Evolutionary conservation across 2,888 invertebrate species (phyloP).

Genomic region (Julus scandinavius): DNA sequence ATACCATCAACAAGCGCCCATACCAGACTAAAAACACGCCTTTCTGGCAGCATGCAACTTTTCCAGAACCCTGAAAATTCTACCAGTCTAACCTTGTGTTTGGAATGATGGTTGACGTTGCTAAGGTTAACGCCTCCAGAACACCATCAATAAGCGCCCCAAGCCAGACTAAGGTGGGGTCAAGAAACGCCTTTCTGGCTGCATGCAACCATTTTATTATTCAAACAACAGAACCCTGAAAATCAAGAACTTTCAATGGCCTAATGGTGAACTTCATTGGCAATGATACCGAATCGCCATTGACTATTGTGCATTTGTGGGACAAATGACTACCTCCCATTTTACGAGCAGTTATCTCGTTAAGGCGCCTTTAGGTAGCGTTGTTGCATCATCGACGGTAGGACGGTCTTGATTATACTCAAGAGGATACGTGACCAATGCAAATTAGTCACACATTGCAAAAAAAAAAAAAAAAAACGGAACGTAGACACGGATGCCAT

Average conservation of each 20-base stretch:
- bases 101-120: not conserved
- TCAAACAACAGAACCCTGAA: not conserved
- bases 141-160: not conserved
- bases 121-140: not conserved
- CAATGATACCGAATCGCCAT: not conserved
- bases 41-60: no score
- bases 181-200: not conserved
- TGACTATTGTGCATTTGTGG: not conserved
- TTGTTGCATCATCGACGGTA: not conserved
- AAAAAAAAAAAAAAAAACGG: not conserved
- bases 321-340: not conserved
- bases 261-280: not conserved
- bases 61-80: no score
- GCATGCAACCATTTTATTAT: not conserved
- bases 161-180: constrained; percentile 5
- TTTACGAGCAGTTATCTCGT: not conserved
- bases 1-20: no score
- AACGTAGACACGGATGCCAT: not conserved
- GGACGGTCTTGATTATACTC: not conserved
- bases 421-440: constrained; percentile 43
- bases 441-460: not conserved
- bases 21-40: no score
- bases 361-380: not conserved
- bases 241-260: not conserved
- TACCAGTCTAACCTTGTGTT: no score